Base-by-base conservation (phyloP, 92 coral and sea anemone genomes). In the Pocillopora meandrina region DNA sequence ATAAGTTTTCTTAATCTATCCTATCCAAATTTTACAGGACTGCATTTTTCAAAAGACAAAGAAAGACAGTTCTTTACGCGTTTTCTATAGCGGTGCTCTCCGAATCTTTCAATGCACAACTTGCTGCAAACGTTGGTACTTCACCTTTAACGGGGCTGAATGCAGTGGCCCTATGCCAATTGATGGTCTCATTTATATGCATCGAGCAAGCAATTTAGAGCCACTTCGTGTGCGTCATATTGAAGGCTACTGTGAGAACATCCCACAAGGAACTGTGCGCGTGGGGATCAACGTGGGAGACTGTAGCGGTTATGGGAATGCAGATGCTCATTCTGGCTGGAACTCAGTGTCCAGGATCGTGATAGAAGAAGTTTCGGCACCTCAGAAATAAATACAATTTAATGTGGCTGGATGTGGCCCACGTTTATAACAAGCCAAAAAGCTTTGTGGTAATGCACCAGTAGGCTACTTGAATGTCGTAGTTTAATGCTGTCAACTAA, bases 221-320 rank as follows among this genome's bases (percentile, higher is more conserved):
- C 81, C 81, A 1, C 69, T 77, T 3, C 81, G 81, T 7, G 70
- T 62, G 35, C 79, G 79, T 64, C 79, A 78, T 35, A 78, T 78
- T 63, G 82, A 78, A 49, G 82, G 82, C 10, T 64, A 78, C 82
- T 78, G 71, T n/a, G 36, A 77, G 70, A 77, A 77, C 82, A 77
- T 77, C 36, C 71, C 71, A 26, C 61, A 31, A 35, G 60, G 71
- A 36, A 1, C 15, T 9, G 71, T 87, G 76, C 82, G 82, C n/a
- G 83, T 82, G 65, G 91, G 91, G 60, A 36, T 88, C 87, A 60
- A 76, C 78, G 87, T 88, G 21, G 87, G 90, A 11, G 65, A 87
- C 76, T 87, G 90, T 56, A 19, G 68, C 13, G 66, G 89, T 31
- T 49, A 34, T n/a, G 85, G 89, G 19, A 71, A 56, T 31, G 89